Percentiles rank a stretch among this genome's conserved stretches.
These are phyloP conservation scores for Trematomus bernacchii DNA, from an alignment of 2,797 vertebrate species.

Conservation along the genomic window DNA sequence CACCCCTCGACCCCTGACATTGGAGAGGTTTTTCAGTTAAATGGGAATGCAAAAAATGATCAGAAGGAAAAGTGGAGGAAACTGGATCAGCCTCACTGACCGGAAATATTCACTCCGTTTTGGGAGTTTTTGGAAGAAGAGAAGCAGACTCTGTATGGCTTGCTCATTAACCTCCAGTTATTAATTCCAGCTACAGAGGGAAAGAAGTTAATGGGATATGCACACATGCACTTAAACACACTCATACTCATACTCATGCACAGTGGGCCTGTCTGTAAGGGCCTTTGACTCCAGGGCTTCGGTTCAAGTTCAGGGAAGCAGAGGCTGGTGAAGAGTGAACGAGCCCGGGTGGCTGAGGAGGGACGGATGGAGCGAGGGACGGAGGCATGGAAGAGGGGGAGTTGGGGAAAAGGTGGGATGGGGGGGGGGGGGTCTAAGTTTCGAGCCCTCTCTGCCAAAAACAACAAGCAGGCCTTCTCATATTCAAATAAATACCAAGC, in stretches of 20 bases:
- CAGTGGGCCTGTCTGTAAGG: constrained; percentile 46
- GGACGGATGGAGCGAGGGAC: constrained; percentile 55
- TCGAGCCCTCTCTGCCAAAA: constrained; percentile 77
- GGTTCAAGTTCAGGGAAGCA: constrained; percentile 76
- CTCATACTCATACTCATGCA: constrained; percentile 31
- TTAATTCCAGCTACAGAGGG: constrained; percentile 44
- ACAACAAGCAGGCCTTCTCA: constrained; percentile 84
- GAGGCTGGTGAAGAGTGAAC: constrained; percentile 56
- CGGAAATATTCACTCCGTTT: constrained; percentile 59
- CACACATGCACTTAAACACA: constrained; percentile 48
- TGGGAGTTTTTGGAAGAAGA: constrained; percentile 42
- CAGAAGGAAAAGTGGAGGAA: neutral
- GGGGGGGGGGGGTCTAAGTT: constrained; percentile 49
- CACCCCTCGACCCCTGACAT: constrained; percentile 24
- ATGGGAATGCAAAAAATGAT: constrained; percentile 7
- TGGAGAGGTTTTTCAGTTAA: constrained; percentile 8
- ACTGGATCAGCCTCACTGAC: constrained; percentile 27
- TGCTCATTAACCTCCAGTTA: constrained; percentile 42
- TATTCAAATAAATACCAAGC: constrained; percentile 85
- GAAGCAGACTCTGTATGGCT: constrained; percentile 8
- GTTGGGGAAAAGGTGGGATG: constrained; percentile 31
- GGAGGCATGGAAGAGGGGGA: constrained; percentile 53
- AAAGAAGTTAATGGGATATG: constrained; percentile 52
- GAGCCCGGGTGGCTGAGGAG: constrained; percentile 52
- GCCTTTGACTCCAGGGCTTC: constrained; percentile 42